phyloP scores from a whole-genome alignment of 2,113 vertebrate species.

The Oceanites oceanicus region DNA sequence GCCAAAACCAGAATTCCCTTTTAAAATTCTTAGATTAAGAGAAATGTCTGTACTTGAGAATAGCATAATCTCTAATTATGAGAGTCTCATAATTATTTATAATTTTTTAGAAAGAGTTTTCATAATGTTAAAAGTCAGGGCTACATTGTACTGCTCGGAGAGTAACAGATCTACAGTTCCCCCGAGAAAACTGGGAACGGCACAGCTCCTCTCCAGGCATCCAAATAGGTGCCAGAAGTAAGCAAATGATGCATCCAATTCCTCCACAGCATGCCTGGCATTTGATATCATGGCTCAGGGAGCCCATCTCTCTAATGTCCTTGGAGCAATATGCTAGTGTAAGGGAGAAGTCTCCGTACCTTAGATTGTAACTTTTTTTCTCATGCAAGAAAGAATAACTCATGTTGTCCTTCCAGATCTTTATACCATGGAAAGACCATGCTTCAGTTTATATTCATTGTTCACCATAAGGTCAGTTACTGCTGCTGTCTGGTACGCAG shows the following conservation, averaged over 20 bases:
- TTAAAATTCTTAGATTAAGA: background rate
- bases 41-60: background rate
- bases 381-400: background rate
- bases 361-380: background rate
- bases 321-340: background rate
- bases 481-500: background rate
- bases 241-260: constrained; percentile 44
- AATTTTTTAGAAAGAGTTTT: background rate
- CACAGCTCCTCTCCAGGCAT: background rate
- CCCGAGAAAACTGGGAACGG: background rate
- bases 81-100: background rate
- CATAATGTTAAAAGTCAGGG: background rate
- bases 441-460: background rate
- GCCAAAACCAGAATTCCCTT: background rate
- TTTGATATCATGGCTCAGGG: background rate
- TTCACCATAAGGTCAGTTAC: background rate
- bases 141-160: background rate
- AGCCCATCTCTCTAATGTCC: constrained; percentile 1
- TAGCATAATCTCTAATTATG: background rate
- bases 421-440: accelerated
- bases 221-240: constrained; percentile 27
- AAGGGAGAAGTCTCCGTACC: background rate
- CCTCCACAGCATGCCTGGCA: constrained; percentile 6
- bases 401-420: background rate
- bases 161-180: background rate